Evolutionary conservation across 2,113 vertebrate genomes (phyloP).

Genomic region (Tiliqua scincoides): DNA sequence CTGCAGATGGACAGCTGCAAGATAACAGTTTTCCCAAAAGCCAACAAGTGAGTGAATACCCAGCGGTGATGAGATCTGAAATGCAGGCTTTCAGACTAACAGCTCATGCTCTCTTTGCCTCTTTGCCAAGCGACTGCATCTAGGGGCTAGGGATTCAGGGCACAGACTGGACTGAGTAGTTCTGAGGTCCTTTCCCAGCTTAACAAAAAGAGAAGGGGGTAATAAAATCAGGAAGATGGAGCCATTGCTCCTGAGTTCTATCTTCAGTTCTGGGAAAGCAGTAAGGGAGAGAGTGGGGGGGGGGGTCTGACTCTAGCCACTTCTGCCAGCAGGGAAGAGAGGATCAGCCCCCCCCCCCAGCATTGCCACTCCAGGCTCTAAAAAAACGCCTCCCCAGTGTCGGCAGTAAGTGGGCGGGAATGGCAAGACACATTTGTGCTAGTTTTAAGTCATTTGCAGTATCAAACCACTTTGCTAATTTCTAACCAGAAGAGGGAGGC

Average conservation of each 20-base stretch:
- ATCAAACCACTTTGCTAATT: slow-evolving; percentile 45
- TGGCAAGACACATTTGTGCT: slow-evolving; percentile 35
- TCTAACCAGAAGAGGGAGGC: slow-evolving; percentile 30
- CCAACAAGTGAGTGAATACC: not conserved
- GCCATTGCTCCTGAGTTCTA: not conserved
- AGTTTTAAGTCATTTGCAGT: slow-evolving; percentile 39
- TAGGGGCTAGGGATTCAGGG: not conserved
- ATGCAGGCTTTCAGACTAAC: not conserved
- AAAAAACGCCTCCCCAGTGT: slow-evolving; percentile 3
- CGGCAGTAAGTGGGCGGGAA: slow-evolving; percentile 20
- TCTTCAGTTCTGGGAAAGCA: not conserved
- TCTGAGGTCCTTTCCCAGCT: not conserved
- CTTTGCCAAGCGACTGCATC: not conserved
- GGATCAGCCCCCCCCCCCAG: not conserved
- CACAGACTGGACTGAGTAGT: not conserved
- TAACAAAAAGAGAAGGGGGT: not conserved
- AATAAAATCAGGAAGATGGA: not conserved
- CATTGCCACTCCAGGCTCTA: not conserved
- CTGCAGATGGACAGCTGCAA: not conserved
- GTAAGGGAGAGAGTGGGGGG: not conserved
- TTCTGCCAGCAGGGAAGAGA: slow-evolving; percentile 12
- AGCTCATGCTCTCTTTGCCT: not conserved
- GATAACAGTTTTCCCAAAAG: not conserved
- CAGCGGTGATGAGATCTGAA: not conserved
- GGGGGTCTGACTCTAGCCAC: not conserved